Evolutionary conservation across 2,888 invertebrate genomes (phyloP).

Genomic region (Hydrotaea diabolus): DNA sequence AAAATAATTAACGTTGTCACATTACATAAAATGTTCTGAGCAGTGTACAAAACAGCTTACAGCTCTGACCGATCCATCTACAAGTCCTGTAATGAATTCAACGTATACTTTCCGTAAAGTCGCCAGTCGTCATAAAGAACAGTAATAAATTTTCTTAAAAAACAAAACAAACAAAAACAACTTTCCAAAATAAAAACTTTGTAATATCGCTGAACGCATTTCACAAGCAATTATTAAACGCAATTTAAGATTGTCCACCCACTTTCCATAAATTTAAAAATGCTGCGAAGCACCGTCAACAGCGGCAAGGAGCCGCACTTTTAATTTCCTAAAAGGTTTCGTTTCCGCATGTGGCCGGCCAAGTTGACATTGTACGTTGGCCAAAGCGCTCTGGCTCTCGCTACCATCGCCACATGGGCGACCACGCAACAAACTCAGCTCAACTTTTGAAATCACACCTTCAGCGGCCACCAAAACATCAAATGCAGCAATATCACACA

Average conservation of each 20-base stretch:
- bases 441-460: neutral
- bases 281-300: neutral
- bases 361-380: neutral
- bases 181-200: neutral
- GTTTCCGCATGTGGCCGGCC: constrained; percentile 3
- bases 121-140: no score
- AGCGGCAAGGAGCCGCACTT: neutral
- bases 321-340: constrained; percentile 30
- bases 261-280: constrained; percentile 3
- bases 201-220: neutral
- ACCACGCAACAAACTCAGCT: neutral
- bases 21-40: neutral
- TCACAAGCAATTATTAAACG: neutral
- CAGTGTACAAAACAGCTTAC: neutral
- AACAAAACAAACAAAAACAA: neutral
- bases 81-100: neutral
- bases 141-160: neutral
- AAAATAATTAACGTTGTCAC: constrained; percentile 4
- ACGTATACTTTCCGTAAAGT: neutral
- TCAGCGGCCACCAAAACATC: neutral
- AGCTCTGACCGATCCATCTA: neutral
- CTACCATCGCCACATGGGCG: neutral
- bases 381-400: neutral
- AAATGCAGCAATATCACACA: constrained; percentile 7
- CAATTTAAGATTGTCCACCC: neutral